Evolutionary conservation across 2,888 invertebrate genomes (phyloP), one percentile per base, ranked within the genome.

Genomic region (Tinea trinotella): DNA sequence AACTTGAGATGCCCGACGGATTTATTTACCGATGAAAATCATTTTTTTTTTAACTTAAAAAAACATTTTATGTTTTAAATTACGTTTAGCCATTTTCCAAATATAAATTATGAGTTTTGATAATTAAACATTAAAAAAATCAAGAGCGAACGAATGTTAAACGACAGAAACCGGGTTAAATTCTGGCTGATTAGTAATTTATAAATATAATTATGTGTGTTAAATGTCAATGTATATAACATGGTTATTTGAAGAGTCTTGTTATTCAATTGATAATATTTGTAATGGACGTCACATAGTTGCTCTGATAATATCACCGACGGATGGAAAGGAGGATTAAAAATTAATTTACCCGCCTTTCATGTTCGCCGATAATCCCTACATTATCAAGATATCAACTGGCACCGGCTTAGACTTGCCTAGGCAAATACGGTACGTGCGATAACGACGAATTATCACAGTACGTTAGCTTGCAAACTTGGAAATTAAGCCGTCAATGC

Each of bases 361-460:
- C 72, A 84, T 82, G 82, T 85, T 74, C 67, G 74, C 83, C 84
- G 83, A 71, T 84, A 83, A 84, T 82, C 82, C 83, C 61, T 66
- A 72, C 70, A 66, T 79, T 84, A 85, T 84, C 83, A 75, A 74
- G 80, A 78, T 83, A 85, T 82, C 82, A 80, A 81, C 77, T 76
- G 75, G 67, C 66, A 68, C n/a, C 59, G 83, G 82, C 83, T 85
- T 83, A 83, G 71, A 75, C 74, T 64, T 67, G 70, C 73, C 76
- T 74, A 74, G 78, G 76, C 76, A 78, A 79, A 81, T 76, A 72
- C 54, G 44, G 20, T 68, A 71, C 65, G 61, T 18, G 50, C 63
- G 84, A 85, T 84, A 83, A 77, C 71, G 63, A 62, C 64, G 71
- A 78, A 78, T 82, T 80, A 79, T 68, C 68, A 71, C 40, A 20